Evolutionary conservation across 2,888 invertebrate genomes (phyloP).

Genomic region (Cheilosia variabilis): DNA sequence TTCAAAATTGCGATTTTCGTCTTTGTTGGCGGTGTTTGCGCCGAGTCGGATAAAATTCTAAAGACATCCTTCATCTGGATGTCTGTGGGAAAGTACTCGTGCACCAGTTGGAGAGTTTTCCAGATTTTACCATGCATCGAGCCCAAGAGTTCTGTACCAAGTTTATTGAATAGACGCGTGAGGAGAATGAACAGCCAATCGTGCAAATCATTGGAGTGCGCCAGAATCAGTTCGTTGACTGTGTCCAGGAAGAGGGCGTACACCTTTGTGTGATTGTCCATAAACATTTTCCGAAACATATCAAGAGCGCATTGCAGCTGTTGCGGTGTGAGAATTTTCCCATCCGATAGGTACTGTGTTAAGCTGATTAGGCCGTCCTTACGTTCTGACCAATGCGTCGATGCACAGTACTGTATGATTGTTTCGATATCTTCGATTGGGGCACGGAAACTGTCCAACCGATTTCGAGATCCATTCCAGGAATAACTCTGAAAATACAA

Average conservation of each 20-base stretch:
- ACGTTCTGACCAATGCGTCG: conserved; percentile 96
- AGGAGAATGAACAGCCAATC: conserved; percentile 97
- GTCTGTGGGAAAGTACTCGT: conserved; percentile 88
- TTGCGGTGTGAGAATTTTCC: conserved; percentile 85
- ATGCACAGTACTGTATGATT: conserved; percentile 94
- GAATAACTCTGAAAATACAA: conserved; percentile 87
- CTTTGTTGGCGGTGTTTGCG: conserved; percentile 94
- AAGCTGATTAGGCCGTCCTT: conserved; percentile 95
- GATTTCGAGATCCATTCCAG: conserved; percentile 92
- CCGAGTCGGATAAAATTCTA: conserved; percentile 94
- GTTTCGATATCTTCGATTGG: conserved; percentile 91
- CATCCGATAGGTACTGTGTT: conserved; percentile 87
- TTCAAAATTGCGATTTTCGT: conserved; percentile 91
- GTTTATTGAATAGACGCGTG: conserved; percentile 93
- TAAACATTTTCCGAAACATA: conserved; percentile 97
- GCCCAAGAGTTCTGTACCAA: conserved; percentile 95
- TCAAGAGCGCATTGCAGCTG: conserved; percentile 94
- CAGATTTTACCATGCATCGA: conserved; percentile 96
- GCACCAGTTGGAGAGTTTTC: conserved; percentile 91
- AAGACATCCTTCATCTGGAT: conserved; percentile 87
- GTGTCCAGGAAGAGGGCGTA: conserved; percentile 97
- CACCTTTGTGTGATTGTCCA: conserved; percentile 97
- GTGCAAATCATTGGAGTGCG: conserved; percentile 93
- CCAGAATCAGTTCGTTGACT: conserved; percentile 93
- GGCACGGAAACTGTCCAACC: conserved; percentile 88